Conservation (phyloP, 92 coral and sea anemone species). For the Bergia sp. region DNA sequence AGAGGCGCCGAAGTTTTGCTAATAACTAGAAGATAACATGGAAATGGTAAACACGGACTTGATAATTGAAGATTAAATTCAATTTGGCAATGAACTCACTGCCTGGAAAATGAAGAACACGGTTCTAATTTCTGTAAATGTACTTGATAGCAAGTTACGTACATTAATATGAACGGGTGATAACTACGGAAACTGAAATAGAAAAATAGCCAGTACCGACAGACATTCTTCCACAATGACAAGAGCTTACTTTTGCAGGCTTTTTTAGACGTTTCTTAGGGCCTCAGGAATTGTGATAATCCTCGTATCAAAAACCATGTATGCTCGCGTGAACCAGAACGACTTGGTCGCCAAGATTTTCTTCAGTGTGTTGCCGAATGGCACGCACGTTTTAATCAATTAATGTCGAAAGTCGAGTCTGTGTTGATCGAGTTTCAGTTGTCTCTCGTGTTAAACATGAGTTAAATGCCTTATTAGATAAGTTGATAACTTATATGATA, state of each 20-base stretch:
- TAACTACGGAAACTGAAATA: not conserved
- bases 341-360: not conserved
- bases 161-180: not conserved
- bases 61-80: not conserved
- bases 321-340: not conserved
- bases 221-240: not conserved
- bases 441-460: conserved; percentile 38
- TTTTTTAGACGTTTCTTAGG: no score
- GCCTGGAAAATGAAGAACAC: not conserved
- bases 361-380: not conserved
- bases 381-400: not conserved
- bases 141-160: not conserved
- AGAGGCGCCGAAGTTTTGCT: not conserved
- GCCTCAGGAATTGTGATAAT: not conserved
- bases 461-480: conserved; percentile 43
- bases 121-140: no score
- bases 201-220: not conserved
- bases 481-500: conserved; percentile 35
- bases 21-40: not conserved
- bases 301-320: not conserved
- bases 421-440: conserved; percentile 27
- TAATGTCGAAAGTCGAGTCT: not conserved
- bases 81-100: not conserved
- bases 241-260: not conserved
- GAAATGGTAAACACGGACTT: not conserved